phyloP scores from a whole-genome alignment of 2,888 invertebrate species.

The Lycophotia porphyrea region DNA sequence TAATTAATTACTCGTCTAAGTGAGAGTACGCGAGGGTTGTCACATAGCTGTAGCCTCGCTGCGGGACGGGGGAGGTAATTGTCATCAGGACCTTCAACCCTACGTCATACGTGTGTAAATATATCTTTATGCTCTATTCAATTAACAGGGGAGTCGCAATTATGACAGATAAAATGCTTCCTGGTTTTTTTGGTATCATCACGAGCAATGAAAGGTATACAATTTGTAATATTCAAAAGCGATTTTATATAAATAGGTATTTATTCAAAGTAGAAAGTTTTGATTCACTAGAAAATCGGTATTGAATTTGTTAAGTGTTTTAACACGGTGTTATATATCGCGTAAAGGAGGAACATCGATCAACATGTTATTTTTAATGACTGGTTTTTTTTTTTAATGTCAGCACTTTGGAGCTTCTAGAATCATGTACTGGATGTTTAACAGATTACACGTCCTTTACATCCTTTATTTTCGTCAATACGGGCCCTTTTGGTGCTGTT shows the following conservation, averaged over 20 bases:
- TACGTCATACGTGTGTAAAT: slow-evolving; percentile 7
- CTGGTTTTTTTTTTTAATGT: neutral
- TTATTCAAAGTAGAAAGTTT: neutral
- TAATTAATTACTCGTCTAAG: slow-evolving; percentile 73
- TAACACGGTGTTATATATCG: too few relatives aligned
- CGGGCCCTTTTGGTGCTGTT: neutral
- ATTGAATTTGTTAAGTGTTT: neutral
- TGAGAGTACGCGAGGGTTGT: slow-evolving; percentile 64
- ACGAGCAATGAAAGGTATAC: neutral
- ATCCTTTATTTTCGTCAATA: neutral
- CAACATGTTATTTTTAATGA: neutral
- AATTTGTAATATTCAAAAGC: neutral
- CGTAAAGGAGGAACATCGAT: neutral
- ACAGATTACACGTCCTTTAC: neutral
- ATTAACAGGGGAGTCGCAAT: slow-evolving; percentile 21
- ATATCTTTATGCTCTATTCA: slow-evolving; percentile 34
- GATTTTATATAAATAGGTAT: neutral
- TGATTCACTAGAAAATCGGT: neutral
- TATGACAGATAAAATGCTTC: slow-evolving; percentile 2
- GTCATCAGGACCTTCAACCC: slow-evolving; percentile 42
- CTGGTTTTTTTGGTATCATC: neutral
- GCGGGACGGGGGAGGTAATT: slow-evolving; percentile 41
- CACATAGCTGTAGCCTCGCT: slow-evolving; percentile 70
- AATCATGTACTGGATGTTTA: neutral
- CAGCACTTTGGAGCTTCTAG: neutral